Base-by-base conservation (phyloP, 2,888 invertebrate genomes). In the Graphium colonna region DNA sequence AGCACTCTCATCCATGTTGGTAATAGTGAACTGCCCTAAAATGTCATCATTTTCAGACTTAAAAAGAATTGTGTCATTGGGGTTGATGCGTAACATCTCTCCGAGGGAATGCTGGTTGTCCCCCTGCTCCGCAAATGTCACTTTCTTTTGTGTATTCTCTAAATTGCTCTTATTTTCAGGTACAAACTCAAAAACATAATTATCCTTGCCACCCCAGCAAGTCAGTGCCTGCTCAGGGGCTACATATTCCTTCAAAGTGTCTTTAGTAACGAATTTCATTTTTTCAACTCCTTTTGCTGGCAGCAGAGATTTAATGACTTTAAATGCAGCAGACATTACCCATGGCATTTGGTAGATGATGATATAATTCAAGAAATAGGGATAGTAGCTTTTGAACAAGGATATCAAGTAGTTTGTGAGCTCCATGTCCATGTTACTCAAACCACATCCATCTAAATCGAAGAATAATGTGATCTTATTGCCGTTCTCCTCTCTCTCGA, bases 341-440 rank as follows among this genome's bases (percentile, higher is more conserved):
- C 98, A 98, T 0, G 98, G 96, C 95, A 98, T 96, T 75, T 98
- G 97, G 76, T 92, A 97, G 50, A 98, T 94, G 31, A 98, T 86
- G 61, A 98, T 97, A 72, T 96, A 96, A 68, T 97, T 97, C 58
- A 97, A 81, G 69, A 95, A 94, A 75, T 92, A 92, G 0, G 98
- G 98, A 80, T 97, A 98, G 73, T 97, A 97, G 15, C 91, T 87
- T 77, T 97, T 97, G 73, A 98, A 96, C 16, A 97, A 91, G 16
- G 92, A 93, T 60, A 98, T 97, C 58, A 98, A 87, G 71, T 95
- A 97, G 73, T 95, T 96, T 0, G 95, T 95, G 54, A 97, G 92
- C 21, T 98, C 98, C 94, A 98, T 94, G 74, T 98, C 98, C 92
- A 98, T 92, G 69, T 97, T 97, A 7, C 93, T 91, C 1, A 98